phyloP scores from a whole-genome alignment of 2,113 vertebrate genomes.

The Eurypyga helias region DNA sequence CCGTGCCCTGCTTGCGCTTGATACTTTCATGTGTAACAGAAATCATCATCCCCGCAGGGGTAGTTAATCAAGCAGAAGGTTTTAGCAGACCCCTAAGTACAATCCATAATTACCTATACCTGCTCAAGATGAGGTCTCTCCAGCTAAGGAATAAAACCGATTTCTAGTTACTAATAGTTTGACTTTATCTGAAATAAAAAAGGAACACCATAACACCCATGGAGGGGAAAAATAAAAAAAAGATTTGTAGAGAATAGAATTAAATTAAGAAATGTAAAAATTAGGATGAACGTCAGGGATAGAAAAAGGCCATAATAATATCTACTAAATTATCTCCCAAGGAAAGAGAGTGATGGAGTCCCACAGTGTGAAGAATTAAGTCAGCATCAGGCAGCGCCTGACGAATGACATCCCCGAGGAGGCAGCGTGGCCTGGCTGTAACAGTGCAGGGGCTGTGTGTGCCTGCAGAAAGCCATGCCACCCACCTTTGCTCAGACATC shows the following conservation, averaged over 20 bases:
- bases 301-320: neutral
- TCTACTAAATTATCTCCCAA: neutral
- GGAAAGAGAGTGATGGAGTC: neutral
- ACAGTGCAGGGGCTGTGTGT: neutral
- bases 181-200: neutral
- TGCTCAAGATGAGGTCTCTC: constrained; percentile 12
- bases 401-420: neutral
- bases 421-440: accelerated
- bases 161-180: neutral
- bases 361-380: neutral
- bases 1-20: neutral
- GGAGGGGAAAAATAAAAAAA: neutral
- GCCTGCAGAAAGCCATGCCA: neutral
- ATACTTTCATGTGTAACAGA: constrained; percentile 1
- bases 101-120: constrained; percentile 18
- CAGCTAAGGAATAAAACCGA: neutral
- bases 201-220: neutral
- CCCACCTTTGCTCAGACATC: neutral
- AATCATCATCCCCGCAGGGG: constrained; percentile 50
- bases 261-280: neutral
- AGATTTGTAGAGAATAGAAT: neutral
- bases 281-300: neutral
- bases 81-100: neutral
- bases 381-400: neutral
- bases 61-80: constrained; percentile 36